Base-by-base conservation (phyloP, 2,113 vertebrate genomes). In the Lasiurus borealis region DNA sequence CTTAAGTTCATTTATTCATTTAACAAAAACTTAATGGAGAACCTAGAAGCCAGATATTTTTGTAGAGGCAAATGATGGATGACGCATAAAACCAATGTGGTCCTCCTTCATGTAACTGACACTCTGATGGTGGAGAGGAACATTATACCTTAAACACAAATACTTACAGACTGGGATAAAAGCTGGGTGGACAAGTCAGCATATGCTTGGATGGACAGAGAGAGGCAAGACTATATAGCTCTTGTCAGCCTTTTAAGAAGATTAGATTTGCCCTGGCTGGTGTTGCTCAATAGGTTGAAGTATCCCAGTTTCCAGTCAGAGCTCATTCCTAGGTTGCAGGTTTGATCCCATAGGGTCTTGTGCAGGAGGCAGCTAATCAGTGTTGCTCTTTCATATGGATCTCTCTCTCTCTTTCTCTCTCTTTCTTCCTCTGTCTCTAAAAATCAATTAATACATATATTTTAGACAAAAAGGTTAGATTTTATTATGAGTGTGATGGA, bases 1-100 rank as follows among this genome's bases (percentile, higher is more conserved):
- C 54, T 50, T 72, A 91, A 73, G 14, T 57, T 94, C 14, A 89
- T 66, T 76, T 76, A 72, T 21, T 93, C 21, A 57, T 88, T 94
- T 92, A 90, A 68, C 31, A 94, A 84, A 94, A 85, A 62, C 13
- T 44, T 94, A 75, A 75, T 31, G 31, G 46, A 85, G 46, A 72
- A 88, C 10, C 4, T 71, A 46, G 5, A 9, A 44, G 54, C 64
- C 31, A 73, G 46, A 27, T 57, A 2, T 69, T 93, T 88, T 82
- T 62, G 48, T 88, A 29, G 2, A 75, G 52, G 5, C 14, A 66
- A 36, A 54, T 40, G 46, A 88, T 8, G 73, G 62, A 36, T 48
- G 83, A 76, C 7, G 19, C 34, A 46, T 68, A 36, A 94, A 90
- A n/a, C 23, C 2, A 21, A 29, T 34, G 4, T 23, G 62, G 3